phyloP scores from a whole-genome alignment of 2,888 invertebrate species.

The Meteorus colon region DNA sequence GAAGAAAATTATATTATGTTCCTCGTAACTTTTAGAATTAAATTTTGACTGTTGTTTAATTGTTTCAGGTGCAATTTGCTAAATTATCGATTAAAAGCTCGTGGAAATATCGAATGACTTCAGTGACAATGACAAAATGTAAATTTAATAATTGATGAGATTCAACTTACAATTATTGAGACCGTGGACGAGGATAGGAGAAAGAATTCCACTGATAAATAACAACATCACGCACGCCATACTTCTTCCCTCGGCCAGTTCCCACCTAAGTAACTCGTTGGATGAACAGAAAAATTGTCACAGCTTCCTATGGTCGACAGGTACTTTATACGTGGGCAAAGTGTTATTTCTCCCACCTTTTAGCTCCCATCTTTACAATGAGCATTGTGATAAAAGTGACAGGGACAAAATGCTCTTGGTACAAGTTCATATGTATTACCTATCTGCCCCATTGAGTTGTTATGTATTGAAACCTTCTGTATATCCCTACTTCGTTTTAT shows the following conservation, averaged over 20 bases:
- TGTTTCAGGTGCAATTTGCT: too few species aligned
- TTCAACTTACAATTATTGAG: conserved; percentile 65
- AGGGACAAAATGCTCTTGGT: conserved; percentile 37
- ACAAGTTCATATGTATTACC: background rate
- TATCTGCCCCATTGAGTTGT: background rate
- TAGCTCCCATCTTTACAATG: background rate
- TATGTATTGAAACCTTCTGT: background rate
- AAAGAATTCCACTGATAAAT: conserved; percentile 41
- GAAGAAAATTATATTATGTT: too few species aligned
- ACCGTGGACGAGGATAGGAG: conserved; percentile 48
- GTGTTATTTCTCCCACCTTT: conserved; percentile 23
- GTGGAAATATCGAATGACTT: too few species aligned
- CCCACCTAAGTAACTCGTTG: conserved; percentile 35
- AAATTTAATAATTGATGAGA: background rate
- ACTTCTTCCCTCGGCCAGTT: conserved; percentile 45
- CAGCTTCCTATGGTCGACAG: conserved; percentile 53
- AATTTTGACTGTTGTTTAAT: too few species aligned
- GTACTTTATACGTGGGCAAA: conserved; percentile 65
- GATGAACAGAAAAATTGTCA: conserved; percentile 62
- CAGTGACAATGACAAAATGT: too few species aligned
- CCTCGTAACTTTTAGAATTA: too few species aligned
- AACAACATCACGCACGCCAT: conserved; percentile 40
- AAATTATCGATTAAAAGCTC: too few species aligned
- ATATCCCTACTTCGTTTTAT: background rate
- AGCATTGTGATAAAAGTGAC: conserved; percentile 15